phyloP scores from a whole-genome alignment of 2,797 vertebrate species.

The Phoxinus dragarum region DNA sequence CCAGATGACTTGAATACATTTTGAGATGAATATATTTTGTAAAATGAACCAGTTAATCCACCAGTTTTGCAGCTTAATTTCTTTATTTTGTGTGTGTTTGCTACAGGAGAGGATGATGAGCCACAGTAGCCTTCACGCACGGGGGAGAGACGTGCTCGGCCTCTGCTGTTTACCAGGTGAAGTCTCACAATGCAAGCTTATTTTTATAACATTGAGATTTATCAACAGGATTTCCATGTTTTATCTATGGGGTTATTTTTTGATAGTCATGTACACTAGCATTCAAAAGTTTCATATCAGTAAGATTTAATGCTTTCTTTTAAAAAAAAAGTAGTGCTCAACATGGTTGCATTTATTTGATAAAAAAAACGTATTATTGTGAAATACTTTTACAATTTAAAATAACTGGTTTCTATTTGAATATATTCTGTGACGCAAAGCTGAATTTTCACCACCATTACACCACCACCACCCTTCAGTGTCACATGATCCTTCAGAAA shows the following conservation, averaged over 20 bases:
- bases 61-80: background rate
- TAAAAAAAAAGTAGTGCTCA: no score
- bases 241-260: background rate
- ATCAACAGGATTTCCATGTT: background rate
- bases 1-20: background rate
- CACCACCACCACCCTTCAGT: background rate
- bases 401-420: background rate
- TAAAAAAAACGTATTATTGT: background rate
- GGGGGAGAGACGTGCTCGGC: slow-evolving; percentile 79
- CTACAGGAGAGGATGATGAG: slow-evolving; percentile 81
- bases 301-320: no score
- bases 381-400: background rate
- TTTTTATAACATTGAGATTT: background rate
- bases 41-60: background rate
- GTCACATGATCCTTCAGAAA: no score
- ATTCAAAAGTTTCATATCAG: background rate
- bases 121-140: slow-evolving; percentile 70
- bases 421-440: background rate
- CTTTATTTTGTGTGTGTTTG: background rate
- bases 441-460: background rate
- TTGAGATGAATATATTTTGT: background rate
- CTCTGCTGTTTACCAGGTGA: slow-evolving; percentile 82
- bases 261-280: background rate
- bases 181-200: background rate
- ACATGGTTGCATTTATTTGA: background rate